These are phyloP conservation scores for Hypothenemus hampei DNA, from an alignment of 1,140 invertebrate species.

Conservation along the genomic window DNA sequence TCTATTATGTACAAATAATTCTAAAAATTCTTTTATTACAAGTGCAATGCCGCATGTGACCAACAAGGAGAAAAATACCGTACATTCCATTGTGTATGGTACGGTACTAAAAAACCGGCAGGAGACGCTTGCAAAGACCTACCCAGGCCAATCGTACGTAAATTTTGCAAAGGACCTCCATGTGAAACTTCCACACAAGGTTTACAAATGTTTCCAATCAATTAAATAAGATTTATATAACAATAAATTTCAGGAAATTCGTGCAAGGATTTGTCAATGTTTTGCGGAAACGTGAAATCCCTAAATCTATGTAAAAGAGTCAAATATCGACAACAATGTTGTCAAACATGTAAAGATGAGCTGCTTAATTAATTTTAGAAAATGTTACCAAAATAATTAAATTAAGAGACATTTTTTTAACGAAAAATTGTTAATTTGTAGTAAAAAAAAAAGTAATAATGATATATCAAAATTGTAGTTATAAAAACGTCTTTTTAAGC, in stretches of 20 bases:
- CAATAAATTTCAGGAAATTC: slow-evolving; percentile 49
- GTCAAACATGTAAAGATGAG: slow-evolving; percentile 63
- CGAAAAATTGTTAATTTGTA: no score
- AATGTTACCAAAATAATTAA: no score
- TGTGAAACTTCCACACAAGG: slow-evolving; percentile 43
- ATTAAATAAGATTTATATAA: background rate
- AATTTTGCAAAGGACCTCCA: slow-evolving; percentile 64
- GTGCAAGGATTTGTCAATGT: slow-evolving; percentile 73
- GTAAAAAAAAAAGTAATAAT: no score
- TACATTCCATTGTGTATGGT: slow-evolving; percentile 84
- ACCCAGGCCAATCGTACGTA: slow-evolving; percentile 67
- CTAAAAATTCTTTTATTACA: slow-evolving; percentile 19
- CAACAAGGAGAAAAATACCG: slow-evolving; percentile 72
- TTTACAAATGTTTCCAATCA: background rate
- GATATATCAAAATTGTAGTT: no score
- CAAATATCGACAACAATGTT: slow-evolving; percentile 78
- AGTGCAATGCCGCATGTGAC: slow-evolving; percentile 77
- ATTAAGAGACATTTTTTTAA: no score
- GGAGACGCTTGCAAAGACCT: slow-evolving; percentile 74
- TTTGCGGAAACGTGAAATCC: slow-evolving; percentile 72
- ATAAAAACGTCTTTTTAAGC: no score
- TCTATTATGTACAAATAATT: slow-evolving; percentile 15
- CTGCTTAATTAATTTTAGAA: no score
- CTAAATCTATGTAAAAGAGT: slow-evolving; percentile 79
- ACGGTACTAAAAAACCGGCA: slow-evolving; percentile 71